A percentile compares a stretch with the other conserved stretches of the same genome.
These are phyloP conservation scores for Micrasema minimum DNA, from an alignment of 1,140 invertebrate species.

Conservation along the genomic window DNA sequence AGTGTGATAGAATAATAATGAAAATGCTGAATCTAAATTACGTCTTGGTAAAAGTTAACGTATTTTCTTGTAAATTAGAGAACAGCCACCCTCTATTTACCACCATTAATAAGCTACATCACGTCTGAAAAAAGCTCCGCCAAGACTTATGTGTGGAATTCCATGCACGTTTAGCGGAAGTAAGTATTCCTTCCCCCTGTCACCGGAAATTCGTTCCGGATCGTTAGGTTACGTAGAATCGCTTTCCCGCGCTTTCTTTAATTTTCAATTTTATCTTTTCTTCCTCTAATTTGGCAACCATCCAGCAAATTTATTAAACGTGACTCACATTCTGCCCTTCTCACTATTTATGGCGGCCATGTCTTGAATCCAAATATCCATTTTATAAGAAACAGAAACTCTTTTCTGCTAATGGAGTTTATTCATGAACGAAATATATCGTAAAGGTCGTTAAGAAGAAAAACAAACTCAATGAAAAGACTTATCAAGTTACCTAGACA, in stretches of 20 bases:
- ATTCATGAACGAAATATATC: too few species aligned
- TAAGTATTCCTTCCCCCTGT: constrained; percentile 47
- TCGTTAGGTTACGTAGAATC: constrained; percentile 44
- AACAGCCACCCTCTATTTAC: too few species aligned
- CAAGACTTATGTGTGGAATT: constrained; percentile 32
- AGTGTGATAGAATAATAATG: too few species aligned
- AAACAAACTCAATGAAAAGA: too few species aligned
- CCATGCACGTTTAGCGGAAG: constrained; percentile 46
- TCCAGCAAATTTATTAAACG: constrained; percentile 49
- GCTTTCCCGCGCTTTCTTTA: constrained; percentile 45
- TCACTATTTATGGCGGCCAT: constrained; percentile 3
- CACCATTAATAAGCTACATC: constrained; percentile 15
- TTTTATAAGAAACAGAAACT: too few species aligned
- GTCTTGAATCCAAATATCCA: neutral
- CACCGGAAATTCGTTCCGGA: constrained; percentile 51
- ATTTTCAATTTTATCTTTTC: constrained; percentile 53
- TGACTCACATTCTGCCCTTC: constrained; percentile 17
- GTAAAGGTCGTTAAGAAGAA: too few species aligned
- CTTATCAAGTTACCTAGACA: too few species aligned
- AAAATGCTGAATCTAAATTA: too few species aligned
- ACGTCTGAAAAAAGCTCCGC: constrained; percentile 9
- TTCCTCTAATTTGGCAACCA: constrained; percentile 49
- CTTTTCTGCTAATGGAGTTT: too few species aligned
- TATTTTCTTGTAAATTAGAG: too few species aligned
- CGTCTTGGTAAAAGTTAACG: too few species aligned